Base-by-base conservation (phyloP, 2,113 vertebrate species). In the Eretmodus cyanostictus region DNA sequence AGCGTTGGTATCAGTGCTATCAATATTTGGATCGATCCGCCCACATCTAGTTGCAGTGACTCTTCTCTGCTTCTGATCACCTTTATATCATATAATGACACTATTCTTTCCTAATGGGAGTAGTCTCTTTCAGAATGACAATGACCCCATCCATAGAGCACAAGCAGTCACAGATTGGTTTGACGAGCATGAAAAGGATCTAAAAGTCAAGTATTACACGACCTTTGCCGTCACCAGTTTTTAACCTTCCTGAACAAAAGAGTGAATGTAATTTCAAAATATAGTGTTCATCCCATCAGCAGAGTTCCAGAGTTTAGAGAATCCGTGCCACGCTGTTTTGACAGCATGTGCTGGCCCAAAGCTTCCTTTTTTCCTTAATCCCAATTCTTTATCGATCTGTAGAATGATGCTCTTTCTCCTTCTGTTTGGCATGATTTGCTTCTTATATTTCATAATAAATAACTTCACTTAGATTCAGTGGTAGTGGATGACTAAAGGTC, bases 241-340 rank as follows among this genome's bases (percentile, higher is more conserved):
- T 73, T 16, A 10, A 73, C 68, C 38, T 42, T 45, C 19, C 61
- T 45, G 68, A 73, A 66, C 34, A 38, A 76, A 8, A 19, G 9
- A 17, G 3, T 16, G 22, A 27, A 76, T 29, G 24, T 76, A 27
- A 29, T 10, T 2, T 29, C 38, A 29, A 76, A 76, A 47, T 29
- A 5, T 29, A 0, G 0, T 29, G 14, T 29, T 76, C 9, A 19
- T 76, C 13, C 40, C 71, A 47, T 29, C 71, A 29, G 71, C 27
- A 19, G 68, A 38, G 22, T 3, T 27, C 11, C 54, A 55, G 54
- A 13, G 19, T 38, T n/a, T 5, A 38, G 61, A 66, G 61, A 66
- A 0, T 66, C 0, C 17, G 1, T 38, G 31, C 61, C 31, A n/a
- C 4, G 4, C 36, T 40, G 63, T 1, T 38, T 38, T 22, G 34